Conservation (phyloP, 2,797 vertebrate genomes). For the Oryzias dopingdopingensis region DNA sequence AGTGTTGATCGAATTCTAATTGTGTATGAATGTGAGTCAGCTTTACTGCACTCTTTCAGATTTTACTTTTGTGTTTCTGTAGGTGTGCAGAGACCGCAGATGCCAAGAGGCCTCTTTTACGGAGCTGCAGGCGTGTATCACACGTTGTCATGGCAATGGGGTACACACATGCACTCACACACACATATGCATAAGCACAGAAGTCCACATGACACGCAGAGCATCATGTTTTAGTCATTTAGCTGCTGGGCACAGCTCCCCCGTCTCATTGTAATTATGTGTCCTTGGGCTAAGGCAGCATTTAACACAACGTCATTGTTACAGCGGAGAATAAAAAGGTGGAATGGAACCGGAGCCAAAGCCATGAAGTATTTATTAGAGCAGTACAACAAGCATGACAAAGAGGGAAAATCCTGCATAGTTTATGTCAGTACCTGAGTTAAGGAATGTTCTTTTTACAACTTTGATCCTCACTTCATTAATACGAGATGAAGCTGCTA, state of each 20-base stretch:
- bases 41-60: slow-evolving; percentile 30
- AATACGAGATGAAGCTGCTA: slow-evolving; percentile 16
- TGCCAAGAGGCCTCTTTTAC: slow-evolving; percentile 87
- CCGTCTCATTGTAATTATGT: slow-evolving; percentile 56
- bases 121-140: slow-evolving; percentile 83
- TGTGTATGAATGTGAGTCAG: slow-evolving; percentile 5
- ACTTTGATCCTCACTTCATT: slow-evolving; percentile 31
- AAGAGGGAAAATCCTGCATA: slow-evolving; percentile 45
- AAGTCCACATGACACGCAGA: slow-evolving; percentile 6
- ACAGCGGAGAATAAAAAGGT: slow-evolving; percentile 47
- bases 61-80: slow-evolving; percentile 47
- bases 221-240: background rate
- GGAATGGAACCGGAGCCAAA: slow-evolving; percentile 41
- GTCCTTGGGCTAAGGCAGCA: slow-evolving; percentile 57
- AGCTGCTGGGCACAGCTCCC: slow-evolving; percentile 26
- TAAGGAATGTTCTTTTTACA: slow-evolving; percentile 18
- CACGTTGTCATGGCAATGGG: slow-evolving; percentile 83
- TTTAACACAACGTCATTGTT: slow-evolving; percentile 37
- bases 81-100: slow-evolving; percentile 89
- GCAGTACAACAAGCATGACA: slow-evolving; percentile 49
- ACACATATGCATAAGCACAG: slow-evolving; percentile 12
- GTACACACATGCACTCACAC: slow-evolving; percentile 64
- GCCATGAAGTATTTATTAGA: slow-evolving; percentile 60
- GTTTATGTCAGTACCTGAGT: slow-evolving; percentile 46
- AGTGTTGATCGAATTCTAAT: slow-evolving; percentile 18